phyloP scores from a whole-genome alignment of 2,888 invertebrate genomes.

The Disparrhopalites patrizii region DNA sequence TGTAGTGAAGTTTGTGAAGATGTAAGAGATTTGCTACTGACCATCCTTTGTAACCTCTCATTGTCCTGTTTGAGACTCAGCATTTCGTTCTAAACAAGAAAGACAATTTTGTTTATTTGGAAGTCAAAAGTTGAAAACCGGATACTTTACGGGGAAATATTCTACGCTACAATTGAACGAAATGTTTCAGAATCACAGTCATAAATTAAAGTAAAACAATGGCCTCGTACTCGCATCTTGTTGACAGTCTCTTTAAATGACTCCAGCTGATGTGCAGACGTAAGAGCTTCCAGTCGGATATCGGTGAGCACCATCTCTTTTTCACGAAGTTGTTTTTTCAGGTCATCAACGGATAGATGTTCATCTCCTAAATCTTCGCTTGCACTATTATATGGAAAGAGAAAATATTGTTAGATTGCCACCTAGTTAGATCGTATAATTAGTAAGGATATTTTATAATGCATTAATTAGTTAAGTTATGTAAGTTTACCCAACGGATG shows the following conservation, averaged over 20 bases:
- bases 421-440: too few species aligned
- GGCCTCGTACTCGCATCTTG: slow-evolving; percentile 78
- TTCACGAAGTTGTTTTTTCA: slow-evolving; percentile 89
- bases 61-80: slow-evolving; percentile 94
- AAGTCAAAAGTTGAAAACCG: background rate
- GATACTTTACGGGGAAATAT: background rate
- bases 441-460: too few species aligned
- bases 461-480: too few species aligned
- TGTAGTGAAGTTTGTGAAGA: slow-evolving; percentile 57
- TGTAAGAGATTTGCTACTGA: slow-evolving; percentile 59
- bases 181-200: too few species aligned
- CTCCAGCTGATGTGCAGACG: slow-evolving; percentile 95
- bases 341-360: slow-evolving; percentile 63
- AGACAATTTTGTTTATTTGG: background rate
- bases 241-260: slow-evolving; percentile 93
- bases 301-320: slow-evolving; percentile 96
- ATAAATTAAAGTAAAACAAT: background rate
- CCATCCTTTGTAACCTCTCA: slow-evolving; percentile 83
- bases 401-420: too few species aligned
- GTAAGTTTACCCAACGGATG: slow-evolving; percentile 54
- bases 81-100: slow-evolving; percentile 77
- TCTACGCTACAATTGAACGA: too few species aligned
- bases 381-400: background rate
- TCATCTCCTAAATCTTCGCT: slow-evolving; percentile 34
- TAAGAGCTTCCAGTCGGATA: slow-evolving; percentile 90